phyloP scores from a whole-genome alignment of 1,140 invertebrate species.

The Neomicropteryx cornuta region DNA sequence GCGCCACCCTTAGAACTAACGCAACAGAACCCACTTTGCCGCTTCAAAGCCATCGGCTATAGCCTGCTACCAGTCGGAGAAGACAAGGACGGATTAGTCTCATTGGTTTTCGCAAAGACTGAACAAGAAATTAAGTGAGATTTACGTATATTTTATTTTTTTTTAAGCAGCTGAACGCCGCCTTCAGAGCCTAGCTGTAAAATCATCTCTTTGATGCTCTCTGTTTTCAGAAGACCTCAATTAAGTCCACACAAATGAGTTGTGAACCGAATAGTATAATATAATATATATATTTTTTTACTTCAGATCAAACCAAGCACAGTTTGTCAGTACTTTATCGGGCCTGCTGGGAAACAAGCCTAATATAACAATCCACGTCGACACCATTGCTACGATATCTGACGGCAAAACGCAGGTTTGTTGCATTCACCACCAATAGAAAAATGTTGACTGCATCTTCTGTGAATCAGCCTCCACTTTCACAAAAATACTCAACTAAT shows the following conservation, averaged over 20 bases:
- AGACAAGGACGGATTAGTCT: slow-evolving; percentile 80
- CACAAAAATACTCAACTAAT: too few relatives aligned
- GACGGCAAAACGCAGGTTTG: slow-evolving; percentile 66
- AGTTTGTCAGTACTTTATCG: slow-evolving; percentile 56
- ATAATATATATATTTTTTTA: background rate
- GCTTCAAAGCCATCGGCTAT: slow-evolving; percentile 89
- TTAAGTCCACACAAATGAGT: background rate
- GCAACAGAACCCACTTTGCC: slow-evolving; percentile 80
- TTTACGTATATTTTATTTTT: too few relatives aligned
- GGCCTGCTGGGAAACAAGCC: slow-evolving; percentile 71
- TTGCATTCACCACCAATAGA: slow-evolving; percentile 6
- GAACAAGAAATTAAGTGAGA: slow-evolving; percentile 60
- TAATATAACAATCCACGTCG: slow-evolving; percentile 65
- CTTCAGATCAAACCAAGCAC: slow-evolving; percentile 47
- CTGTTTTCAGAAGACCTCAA: background rate
- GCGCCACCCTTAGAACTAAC: slow-evolving; percentile 70
- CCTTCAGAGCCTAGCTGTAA: background rate
- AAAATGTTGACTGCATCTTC: background rate
- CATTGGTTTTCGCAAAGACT: slow-evolving; percentile 66
- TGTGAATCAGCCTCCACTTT: background rate
- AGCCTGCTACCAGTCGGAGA: slow-evolving; percentile 70
- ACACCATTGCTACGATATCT: slow-evolving; percentile 60
- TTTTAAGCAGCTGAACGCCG: slow-evolving; percentile 1
- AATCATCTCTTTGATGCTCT: slow-evolving; percentile 2
- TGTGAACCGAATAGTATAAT: background rate